Evolutionary conservation across 2,113 vertebrate species (phyloP).

Genomic region (Jaculus jaculus): DNA sequence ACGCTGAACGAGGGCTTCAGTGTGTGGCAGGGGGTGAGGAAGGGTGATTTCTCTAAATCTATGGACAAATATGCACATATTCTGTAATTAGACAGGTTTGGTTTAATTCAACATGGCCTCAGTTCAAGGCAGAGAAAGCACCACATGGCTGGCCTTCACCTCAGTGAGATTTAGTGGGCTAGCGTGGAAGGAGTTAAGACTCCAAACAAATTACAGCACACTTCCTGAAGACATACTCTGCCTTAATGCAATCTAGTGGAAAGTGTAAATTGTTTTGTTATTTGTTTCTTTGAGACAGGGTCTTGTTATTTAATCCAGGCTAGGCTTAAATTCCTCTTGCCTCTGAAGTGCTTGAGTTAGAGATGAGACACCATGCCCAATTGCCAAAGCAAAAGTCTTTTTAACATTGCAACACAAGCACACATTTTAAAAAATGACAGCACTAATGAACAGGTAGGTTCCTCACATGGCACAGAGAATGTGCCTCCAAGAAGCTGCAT

Average conservation of each 20-base stretch:
- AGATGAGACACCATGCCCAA: neutral
- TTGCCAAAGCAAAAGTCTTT: neutral
- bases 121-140: too few relatives aligned
- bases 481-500: neutral
- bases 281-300: neutral
- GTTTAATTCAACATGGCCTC: neutral
- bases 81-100: neutral
- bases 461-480: neutral
- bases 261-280: neutral
- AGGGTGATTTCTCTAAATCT: neutral
- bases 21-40: neutral
- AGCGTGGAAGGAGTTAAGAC: neutral
- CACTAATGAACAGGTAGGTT: rapidly evolving
- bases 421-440: neutral
- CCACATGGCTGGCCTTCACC: too few relatives aligned
- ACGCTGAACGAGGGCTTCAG: neutral
- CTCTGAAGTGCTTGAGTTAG: neutral
- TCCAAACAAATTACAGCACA: rapidly evolving
- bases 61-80: neutral
- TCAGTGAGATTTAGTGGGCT: neutral
- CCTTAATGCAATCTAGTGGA: neutral
- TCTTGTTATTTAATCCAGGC: neutral
- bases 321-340: neutral
- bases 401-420: neutral
- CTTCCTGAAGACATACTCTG: neutral